phyloP scores from a whole-genome alignment of 1,140 invertebrate species.

The Ruditapes philippinarum region DNA sequence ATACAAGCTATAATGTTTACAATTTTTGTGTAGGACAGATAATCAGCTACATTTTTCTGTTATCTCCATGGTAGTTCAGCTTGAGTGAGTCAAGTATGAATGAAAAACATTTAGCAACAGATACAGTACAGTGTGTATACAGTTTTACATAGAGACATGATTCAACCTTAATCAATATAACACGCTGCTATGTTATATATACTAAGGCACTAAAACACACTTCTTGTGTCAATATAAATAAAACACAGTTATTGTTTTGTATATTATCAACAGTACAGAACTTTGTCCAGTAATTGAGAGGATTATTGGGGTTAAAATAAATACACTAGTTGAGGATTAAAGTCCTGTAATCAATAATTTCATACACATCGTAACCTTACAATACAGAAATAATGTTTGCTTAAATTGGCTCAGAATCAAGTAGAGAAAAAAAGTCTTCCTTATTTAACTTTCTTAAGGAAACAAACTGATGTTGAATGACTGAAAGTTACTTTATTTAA shows the following conservation, averaged over 20 bases:
- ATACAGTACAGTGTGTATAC: conserved; percentile 10
- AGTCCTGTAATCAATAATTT: too few relatives aligned
- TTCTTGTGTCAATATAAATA: background rate
- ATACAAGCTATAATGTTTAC: conserved; percentile 34
- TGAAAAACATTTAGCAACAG: conserved; percentile 33
- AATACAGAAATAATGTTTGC: too few relatives aligned
- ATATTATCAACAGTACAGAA: background rate
- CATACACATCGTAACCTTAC: too few relatives aligned
- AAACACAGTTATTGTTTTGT: background rate
- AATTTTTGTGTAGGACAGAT: conserved; percentile 13
- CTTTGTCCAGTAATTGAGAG: background rate
- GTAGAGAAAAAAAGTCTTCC: too few relatives aligned
- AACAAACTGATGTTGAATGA: too few relatives aligned
- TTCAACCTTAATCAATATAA: conserved; percentile 44
- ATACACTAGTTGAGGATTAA: too few relatives aligned
- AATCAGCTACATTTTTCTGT: conserved; percentile 29
- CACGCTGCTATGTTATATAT: conserved; percentile 20
- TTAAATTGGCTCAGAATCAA: too few relatives aligned
- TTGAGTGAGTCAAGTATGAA: conserved; percentile 34
- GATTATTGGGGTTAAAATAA: background rate
- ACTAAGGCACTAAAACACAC: background rate
- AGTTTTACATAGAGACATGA: conserved; percentile 40
- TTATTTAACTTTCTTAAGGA: too few relatives aligned
- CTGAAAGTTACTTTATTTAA: too few relatives aligned
- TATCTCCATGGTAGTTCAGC: conserved; percentile 49